phyloP scores from a whole-genome alignment of 1,140 invertebrate species.

The Drosophila tsacasi region DNA sequence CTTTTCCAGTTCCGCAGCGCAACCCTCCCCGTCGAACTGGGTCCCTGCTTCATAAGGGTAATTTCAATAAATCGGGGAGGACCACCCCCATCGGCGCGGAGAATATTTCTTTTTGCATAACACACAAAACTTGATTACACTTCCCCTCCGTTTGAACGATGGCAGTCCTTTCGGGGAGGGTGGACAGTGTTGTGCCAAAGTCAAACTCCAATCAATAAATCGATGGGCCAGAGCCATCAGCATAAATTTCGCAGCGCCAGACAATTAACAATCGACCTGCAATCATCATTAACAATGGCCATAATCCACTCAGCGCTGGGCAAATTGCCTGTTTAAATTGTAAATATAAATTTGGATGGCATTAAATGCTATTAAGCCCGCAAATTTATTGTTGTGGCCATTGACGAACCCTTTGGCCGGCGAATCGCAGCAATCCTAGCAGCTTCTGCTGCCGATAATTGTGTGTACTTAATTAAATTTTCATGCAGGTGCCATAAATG shows the following conservation, averaged over 20 bases:
- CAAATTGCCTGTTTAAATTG: constrained; percentile 80
- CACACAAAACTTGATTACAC: constrained; percentile 66
- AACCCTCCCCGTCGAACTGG: constrained; percentile 41
- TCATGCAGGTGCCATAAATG: constrained; percentile 81
- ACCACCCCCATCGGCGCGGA: constrained; percentile 1
- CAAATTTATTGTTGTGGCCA: constrained; percentile 58
- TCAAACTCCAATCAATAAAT: constrained; percentile 69
- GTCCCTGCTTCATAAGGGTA: constrained; percentile 63
- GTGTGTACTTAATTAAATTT: constrained; percentile 82
- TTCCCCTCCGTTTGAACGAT: constrained; percentile 33
- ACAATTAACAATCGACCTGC: constrained; percentile 79
- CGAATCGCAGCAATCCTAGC: constrained; percentile 4
- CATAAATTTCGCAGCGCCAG: constrained; percentile 66
- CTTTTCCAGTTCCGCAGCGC: constrained; percentile 64
- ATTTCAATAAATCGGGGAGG: constrained; percentile 74
- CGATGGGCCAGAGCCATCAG: constrained; percentile 75
- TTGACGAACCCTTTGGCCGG: constrained; percentile 17
- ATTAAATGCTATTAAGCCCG: constrained; percentile 77
- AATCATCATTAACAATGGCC: constrained; percentile 78
- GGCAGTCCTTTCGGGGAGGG: constrained; percentile 12
- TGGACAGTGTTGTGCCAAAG: constrained; percentile 17
- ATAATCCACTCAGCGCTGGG: constrained; percentile 75
- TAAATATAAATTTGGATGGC: constrained; percentile 79
- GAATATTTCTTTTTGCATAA: constrained; percentile 65
- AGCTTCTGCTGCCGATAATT: constrained; percentile 56